Percentiles rank a stretch among this genome's conserved stretches.
Conservation (phyloP, 2,888 invertebrate genomes). For the Deilephila elpenor region DNA sequence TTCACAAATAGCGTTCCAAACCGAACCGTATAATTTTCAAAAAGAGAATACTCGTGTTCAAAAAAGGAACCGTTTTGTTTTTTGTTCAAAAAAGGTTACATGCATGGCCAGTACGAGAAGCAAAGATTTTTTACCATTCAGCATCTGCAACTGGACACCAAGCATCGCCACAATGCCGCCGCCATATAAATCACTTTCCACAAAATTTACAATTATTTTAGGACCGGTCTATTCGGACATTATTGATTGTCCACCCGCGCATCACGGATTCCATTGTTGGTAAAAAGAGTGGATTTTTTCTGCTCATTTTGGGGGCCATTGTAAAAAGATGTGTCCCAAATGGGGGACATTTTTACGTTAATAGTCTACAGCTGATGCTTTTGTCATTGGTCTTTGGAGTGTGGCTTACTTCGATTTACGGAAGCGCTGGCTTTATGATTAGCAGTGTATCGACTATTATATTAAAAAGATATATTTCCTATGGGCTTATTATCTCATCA, state of each 20-base stretch:
- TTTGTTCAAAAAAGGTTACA: not conserved
- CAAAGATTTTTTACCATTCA: constrained; percentile 53
- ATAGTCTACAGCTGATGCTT: constrained; percentile 74
- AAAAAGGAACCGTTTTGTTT: constrained; percentile 3
- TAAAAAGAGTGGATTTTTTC: constrained; percentile 78
- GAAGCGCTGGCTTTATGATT: constrained; percentile 6
- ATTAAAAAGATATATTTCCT: too few species aligned
- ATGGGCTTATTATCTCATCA: too few species aligned
- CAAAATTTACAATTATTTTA: constrained; percentile 80
- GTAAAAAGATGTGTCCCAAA: constrained; percentile 77
- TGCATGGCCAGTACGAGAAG: constrained; percentile 42
- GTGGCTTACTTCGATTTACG: constrained; percentile 55
- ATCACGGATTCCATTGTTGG: constrained; percentile 70
- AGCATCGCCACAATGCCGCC: constrained; percentile 74
- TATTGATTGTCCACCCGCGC: constrained; percentile 82
- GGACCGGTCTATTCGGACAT: constrained; percentile 65
- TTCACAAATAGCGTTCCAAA: not conserved
- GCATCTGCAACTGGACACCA: constrained; percentile 81
- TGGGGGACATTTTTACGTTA: constrained; percentile 71
- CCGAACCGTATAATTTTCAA: constrained; percentile 9
- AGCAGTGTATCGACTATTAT: too few species aligned
- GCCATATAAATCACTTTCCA: constrained; percentile 79
- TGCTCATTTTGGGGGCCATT: constrained; percentile 78
- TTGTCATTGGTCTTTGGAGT: constrained; percentile 54
- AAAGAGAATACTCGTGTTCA: not conserved